Conservation (phyloP, 2,888 invertebrate species). For the Charanyca ferruginea region DNA sequence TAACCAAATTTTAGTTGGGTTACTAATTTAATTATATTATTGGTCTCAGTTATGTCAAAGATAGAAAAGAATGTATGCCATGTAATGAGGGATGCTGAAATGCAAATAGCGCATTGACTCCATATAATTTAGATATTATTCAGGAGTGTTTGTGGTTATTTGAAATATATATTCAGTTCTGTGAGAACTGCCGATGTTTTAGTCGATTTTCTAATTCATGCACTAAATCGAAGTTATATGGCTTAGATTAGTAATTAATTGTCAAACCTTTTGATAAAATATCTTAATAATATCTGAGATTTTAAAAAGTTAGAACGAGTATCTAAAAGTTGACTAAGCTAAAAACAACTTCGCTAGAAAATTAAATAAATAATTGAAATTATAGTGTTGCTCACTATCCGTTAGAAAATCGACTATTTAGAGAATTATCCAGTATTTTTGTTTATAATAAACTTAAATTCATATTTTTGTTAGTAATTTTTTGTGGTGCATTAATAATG, state of each 20-base stretch:
- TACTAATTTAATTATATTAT: constrained; percentile 78
- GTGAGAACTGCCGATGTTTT: constrained; percentile 59
- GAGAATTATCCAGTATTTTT: constrained; percentile 65
- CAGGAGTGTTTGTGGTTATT: constrained; percentile 52
- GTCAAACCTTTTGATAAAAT: background rate
- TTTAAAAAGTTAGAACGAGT: constrained; percentile 10
- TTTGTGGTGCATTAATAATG: constrained; percentile 68
- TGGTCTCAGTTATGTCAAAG: constrained; percentile 90
- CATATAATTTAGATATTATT: constrained; percentile 52
- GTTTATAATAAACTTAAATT: constrained; percentile 63
- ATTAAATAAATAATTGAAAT: background rate
- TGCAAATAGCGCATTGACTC: constrained; percentile 42
- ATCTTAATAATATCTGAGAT: too few relatives aligned
- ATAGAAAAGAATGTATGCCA: constrained; percentile 77
- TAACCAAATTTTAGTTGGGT: constrained; percentile 87
- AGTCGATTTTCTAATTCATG: constrained; percentile 61
- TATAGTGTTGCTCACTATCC: constrained; percentile 18
- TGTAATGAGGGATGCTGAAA: constrained; percentile 60
- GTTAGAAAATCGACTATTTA: constrained; percentile 62
- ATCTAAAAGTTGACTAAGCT: background rate
- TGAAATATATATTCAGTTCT: constrained; percentile 58
- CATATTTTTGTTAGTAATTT: constrained; percentile 68
- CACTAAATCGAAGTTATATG: constrained; percentile 22
- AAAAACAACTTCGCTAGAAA: constrained; percentile 18
- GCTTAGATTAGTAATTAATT: constrained; percentile 12